These are phyloP conservation scores for Platorchestia sp. DNA, from an alignment of 1,140 invertebrate species.

Conservation along the genomic window DNA sequence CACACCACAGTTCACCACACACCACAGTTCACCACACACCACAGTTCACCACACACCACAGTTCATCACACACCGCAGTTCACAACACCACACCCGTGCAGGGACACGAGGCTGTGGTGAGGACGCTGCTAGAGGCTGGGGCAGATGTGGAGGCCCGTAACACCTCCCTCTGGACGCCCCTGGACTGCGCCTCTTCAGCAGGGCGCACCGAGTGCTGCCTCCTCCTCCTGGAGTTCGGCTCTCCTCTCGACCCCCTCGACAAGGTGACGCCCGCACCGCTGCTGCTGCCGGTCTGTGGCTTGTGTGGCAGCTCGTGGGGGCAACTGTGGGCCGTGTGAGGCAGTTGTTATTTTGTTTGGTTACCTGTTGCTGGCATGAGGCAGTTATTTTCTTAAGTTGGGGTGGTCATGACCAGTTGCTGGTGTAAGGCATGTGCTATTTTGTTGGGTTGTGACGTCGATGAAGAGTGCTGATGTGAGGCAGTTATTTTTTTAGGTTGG, in stretches of 20 bases:
- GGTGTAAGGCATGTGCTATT: no score
- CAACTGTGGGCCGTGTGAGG: no score
- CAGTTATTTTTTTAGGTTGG: no score
- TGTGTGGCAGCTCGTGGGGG: not conserved
- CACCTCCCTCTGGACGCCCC: slow-evolving; percentile 73
- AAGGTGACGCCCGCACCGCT: slow-evolving; percentile 57
- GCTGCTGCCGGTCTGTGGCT: not conserved
- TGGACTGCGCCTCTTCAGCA: slow-evolving; percentile 74
- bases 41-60: not conserved
- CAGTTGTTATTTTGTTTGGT: no score
- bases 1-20: no score
- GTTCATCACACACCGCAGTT: not conserved
- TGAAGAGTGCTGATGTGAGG: no score
- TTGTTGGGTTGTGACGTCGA: no score
- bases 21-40: not conserved
- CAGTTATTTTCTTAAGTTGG: slow-evolving; percentile 2
- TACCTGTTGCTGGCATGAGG: no score
- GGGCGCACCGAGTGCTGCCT: slow-evolving; percentile 71
- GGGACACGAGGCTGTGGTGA: slow-evolving; percentile 60
- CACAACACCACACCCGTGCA: not conserved
- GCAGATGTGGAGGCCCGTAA: slow-evolving; percentile 73
- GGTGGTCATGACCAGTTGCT: no score
- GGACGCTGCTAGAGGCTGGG: slow-evolving; percentile 71
- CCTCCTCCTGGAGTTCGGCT: slow-evolving; percentile 71
- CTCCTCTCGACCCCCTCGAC: slow-evolving; percentile 68